Base-by-base conservation (phyloP, 2,888 invertebrate genomes). In the Antheraea assamensis region DNA sequence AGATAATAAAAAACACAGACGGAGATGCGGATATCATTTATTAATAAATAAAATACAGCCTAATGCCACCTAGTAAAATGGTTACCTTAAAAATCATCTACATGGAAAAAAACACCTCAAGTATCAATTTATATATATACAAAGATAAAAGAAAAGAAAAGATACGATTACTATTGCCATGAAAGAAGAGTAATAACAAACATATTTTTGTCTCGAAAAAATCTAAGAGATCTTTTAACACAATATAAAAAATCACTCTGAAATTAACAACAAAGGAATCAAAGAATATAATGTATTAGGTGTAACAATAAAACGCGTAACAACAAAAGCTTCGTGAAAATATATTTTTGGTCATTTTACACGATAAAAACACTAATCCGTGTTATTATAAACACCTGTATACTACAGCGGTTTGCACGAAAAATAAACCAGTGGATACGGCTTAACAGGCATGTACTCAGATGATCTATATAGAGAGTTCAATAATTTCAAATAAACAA, bases 331-430 rank as follows among this genome's bases (percentile, higher is more conserved):
- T 21, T 21, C 42, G 27, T 31, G 30, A 71, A 5, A 61, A 27
- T 49, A 64, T 35, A 30, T 55, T 55, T 61, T 70, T 73, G 55
- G 47, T 17, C 21, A 27, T 47, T 30, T 70, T 15, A 61, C 71
- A 61, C n/a, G 35, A 73, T 64, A 70, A 73, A 31, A 73, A 66
- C 52, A 58, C 73, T 73, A 71, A 61, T 73, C 73, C 66, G 30
- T 31, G 31, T 72, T 72, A 72, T 49, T 66, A 72, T 72, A 72
- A 66, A 70, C 71, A 73, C 27, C 61, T 70, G 31, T 42, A 61
- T 27, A 72, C 61, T 61, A 61, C 61, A 72, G 49, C 49, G 30
- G 30, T 58, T 42, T 35, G 10, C 17, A 49, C 27, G 47, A 66
- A 49, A 72, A 72, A 66, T 66, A 66, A 49, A 47, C 31, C 49